Base-by-base conservation (phyloP, 1,140 invertebrate genomes). In the Meloidogyne exigua region DNA sequence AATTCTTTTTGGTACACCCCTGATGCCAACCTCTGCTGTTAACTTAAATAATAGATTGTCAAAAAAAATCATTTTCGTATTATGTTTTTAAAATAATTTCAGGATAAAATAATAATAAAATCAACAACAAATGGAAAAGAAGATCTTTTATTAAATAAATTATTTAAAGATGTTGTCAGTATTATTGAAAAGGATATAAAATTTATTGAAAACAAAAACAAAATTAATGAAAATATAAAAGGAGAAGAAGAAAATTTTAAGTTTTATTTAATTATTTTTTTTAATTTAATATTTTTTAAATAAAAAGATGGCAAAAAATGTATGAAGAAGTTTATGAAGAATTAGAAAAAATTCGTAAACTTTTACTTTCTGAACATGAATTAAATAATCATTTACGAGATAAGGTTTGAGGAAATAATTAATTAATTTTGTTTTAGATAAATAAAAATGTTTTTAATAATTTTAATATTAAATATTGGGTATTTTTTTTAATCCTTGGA, bases 311-410 rank as follows among this genome's bases (percentile, higher is more conserved):
- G 83, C 86, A 86, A 21, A 73, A 87, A 72, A 68, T 85, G 79
- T 85, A 85, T 74, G 80, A 87, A 44, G 78, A 84, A 65, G 65
- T 87, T 65, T 85, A 85, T 72, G 74, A 77, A 26, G 84, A 85
- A 70, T 57, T 85, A 26, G 84, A 85, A 68, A 85, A 85, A 66
- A 72, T 86, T 5, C 63, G 84, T 18, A 80, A 81, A 67, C 75
- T 85, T 75, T 68, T 85, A 11, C 32, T 87, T 12, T n/a, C 74
- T 13, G 79, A 85, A 63, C 79, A 85, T 79, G 67, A 84, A 36
- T 84, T 85, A 39, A 86, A 84, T 64, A 67, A 81, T 42, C 75
- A 77, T 32, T 77, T 87, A 39, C 76, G 44, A 39, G 70, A 80
- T 63, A 86, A 85, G 77, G 84, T 87, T 36, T 62, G 21, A 13